Conservation (phyloP, 2,797 vertebrate species). For the Acanthurus tractus region DNA sequence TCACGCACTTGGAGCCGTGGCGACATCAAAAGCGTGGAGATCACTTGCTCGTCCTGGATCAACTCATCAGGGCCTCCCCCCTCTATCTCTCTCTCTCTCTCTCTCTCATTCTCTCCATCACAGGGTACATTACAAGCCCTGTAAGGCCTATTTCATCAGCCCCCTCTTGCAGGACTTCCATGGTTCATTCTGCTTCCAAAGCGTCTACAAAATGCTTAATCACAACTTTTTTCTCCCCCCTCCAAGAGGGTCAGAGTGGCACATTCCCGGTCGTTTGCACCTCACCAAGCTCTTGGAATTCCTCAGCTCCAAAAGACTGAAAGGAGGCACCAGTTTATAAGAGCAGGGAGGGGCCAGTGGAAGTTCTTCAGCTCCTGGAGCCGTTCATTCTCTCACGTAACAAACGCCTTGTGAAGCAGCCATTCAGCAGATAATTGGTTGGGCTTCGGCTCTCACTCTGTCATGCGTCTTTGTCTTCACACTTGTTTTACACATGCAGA, state of each 20-base stretch:
- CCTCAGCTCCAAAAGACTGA: slow-evolving; percentile 74
- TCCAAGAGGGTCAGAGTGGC: slow-evolving; percentile 78
- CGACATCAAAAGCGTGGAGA: slow-evolving; percentile 51
- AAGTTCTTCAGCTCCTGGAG: slow-evolving; percentile 49
- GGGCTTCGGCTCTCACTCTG: slow-evolving; percentile 52
- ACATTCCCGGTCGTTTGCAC: slow-evolving; percentile 85
- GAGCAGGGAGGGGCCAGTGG: background rate
- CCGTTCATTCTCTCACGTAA: slow-evolving; percentile 62
- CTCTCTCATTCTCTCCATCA: slow-evolving; percentile 11
- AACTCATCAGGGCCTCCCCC: slow-evolving; percentile 61
- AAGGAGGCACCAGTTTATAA: slow-evolving; percentile 64
- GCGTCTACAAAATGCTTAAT: slow-evolving; percentile 73
- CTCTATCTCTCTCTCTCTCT: too few species aligned
- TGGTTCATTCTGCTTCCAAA: slow-evolving; percentile 64
- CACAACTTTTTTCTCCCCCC: slow-evolving; percentile 70
- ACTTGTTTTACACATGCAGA: slow-evolving; percentile 41
- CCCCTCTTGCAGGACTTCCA: slow-evolving; percentile 38
- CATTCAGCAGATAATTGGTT: slow-evolving; percentile 78
- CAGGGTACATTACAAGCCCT: slow-evolving; percentile 42
- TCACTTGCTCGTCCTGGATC: slow-evolving; percentile 49
- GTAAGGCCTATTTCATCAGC: slow-evolving; percentile 51
- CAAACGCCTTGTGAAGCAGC: slow-evolving; percentile 74
- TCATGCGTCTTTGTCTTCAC: slow-evolving; percentile 38
- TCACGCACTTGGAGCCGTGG: slow-evolving; percentile 53
- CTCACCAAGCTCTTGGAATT: slow-evolving; percentile 85